Percentiles rank a stretch among this genome's conserved stretches.
Evolutionary conservation across 2,113 vertebrate species (phyloP).

Genomic region (Lamprotornis superbus): DNA sequence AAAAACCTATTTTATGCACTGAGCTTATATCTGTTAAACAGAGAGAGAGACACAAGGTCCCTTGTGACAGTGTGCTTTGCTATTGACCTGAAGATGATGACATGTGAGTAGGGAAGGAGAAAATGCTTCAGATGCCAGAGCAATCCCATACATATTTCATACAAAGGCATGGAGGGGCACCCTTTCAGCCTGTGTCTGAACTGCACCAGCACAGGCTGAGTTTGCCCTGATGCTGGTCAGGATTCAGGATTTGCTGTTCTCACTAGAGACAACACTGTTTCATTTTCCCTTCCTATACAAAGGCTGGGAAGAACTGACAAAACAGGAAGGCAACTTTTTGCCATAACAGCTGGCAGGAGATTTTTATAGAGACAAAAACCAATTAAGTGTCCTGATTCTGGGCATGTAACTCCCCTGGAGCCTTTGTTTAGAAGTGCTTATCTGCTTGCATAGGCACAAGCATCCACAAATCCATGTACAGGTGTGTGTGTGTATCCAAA

Average conservation of each 20-base stretch:
- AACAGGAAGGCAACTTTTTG: neutral
- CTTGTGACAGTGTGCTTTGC: neutral
- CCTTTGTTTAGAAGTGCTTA: slow-evolving; percentile 16
- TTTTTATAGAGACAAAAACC: neutral
- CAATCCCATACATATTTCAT: slow-evolving; percentile 13
- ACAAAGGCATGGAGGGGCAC: neutral
- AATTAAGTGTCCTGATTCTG: slow-evolving; percentile 31
- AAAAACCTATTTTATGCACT: neutral
- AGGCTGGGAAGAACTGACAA: neutral
- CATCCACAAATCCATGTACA: neutral
- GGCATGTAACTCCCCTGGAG: slow-evolving; percentile 10
- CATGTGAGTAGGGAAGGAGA: neutral
- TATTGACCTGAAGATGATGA: neutral
- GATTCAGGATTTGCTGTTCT: neutral
- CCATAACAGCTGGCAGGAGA: neutral
- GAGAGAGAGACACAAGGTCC: neutral
- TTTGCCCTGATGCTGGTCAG: neutral
- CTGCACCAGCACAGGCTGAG: neutral
- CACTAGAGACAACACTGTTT: neutral
- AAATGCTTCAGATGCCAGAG: neutral
- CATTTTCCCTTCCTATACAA: neutral
- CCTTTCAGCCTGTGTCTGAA: neutral
- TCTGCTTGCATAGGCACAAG: slow-evolving; percentile 28
- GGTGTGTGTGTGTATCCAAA: neutral
- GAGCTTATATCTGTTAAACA: neutral